phyloP scores from a whole-genome alignment of 2,113 vertebrate genomes.

The Colaptes auratus region DNA sequence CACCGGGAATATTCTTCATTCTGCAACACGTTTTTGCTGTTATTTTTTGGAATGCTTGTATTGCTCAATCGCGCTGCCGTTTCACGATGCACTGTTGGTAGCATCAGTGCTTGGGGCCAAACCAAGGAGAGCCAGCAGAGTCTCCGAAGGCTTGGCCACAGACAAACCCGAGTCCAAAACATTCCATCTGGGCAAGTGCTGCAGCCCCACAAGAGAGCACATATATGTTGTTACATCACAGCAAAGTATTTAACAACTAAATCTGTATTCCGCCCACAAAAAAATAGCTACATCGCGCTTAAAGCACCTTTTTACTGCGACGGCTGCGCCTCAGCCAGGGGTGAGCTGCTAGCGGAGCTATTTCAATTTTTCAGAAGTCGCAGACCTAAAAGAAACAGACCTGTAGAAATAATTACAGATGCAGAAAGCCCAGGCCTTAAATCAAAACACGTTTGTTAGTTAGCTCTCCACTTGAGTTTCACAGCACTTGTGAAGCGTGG shows the following conservation, averaged over 20 bases:
- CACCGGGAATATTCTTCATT: not conserved
- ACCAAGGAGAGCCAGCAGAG: not conserved
- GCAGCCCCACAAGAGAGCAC: not conserved
- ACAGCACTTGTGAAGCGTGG: too few species aligned
- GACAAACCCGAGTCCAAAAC: not conserved
- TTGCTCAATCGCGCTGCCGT: not conserved
- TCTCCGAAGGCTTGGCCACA: not conserved
- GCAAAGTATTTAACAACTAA: fast-evolving
- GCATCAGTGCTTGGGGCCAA: not conserved
- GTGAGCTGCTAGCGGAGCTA: not conserved
- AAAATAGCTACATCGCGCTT: not conserved
- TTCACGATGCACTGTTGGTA: not conserved
- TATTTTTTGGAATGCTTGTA: not conserved
- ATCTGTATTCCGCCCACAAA: not conserved
- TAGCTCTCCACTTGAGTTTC: not conserved
- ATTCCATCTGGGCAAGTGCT: not conserved
- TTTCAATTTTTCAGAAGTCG: not conserved
- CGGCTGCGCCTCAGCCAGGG: not conserved
- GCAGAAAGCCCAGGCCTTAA: not conserved
- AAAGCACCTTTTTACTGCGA: not conserved
- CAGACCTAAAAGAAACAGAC: too few species aligned
- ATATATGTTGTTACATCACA: not conserved
- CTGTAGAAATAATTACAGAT: constrained; percentile 21
- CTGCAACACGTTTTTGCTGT: not conserved
- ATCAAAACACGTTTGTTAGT: not conserved